Evolutionary conservation across 2,797 vertebrate genomes (phyloP).

Genomic region (Tenualosa ilisha): DNA sequence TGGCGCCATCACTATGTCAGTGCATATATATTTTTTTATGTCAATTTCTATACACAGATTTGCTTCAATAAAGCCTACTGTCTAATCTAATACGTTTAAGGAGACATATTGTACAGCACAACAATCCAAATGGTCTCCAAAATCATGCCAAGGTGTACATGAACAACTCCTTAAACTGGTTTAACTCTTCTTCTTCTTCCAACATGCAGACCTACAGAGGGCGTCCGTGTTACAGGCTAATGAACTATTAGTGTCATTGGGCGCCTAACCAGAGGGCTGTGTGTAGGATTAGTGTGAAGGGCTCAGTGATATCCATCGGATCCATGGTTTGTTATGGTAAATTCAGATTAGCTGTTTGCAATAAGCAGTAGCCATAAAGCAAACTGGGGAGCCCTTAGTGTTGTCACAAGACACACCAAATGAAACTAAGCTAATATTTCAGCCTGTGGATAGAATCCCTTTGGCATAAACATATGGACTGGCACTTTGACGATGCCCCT

Average conservation of each 20-base stretch:
- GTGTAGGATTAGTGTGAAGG: neutral
- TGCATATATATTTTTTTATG: neutral
- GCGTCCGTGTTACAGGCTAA: neutral
- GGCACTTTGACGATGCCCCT: neutral
- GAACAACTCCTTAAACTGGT: neutral
- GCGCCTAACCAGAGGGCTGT: neutral
- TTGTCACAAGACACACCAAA: neutral
- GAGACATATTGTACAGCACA: neutral
- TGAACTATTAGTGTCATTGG: neutral
- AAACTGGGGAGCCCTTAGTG: neutral
- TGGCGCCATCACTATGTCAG: neutral
- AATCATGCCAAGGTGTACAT: neutral
- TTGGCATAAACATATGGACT: neutral
- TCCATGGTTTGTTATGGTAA: neutral
- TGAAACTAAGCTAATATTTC: neutral
- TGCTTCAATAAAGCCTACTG: neutral
- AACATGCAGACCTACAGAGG: neutral
- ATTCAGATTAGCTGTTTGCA: neutral
- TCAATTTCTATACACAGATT: neutral
- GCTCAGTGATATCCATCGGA: neutral
- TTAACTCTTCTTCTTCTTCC: neutral
- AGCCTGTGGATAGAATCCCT: neutral
- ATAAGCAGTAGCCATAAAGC: neutral
- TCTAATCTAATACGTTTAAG: neutral
- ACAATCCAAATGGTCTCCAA: neutral